These are phyloP conservation scores for Lasiurus borealis DNA, from an alignment of 2,113 vertebrate genomes.

Conservation along the genomic window DNA sequence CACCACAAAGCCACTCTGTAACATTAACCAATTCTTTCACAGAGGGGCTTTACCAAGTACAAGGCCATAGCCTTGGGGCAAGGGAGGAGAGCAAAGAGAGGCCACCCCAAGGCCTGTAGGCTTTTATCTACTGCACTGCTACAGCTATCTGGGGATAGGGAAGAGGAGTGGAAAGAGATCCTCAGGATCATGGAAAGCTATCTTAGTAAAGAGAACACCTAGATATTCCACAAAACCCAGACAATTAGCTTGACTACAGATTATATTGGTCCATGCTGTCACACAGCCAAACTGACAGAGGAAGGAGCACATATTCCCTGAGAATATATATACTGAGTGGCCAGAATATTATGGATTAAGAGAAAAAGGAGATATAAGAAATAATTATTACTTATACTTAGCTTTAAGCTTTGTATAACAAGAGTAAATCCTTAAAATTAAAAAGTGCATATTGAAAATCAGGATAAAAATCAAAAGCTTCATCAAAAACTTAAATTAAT, in stretches of 20 bases:
- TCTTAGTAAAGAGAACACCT: neutral
- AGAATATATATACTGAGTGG: too few species aligned
- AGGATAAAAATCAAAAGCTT: neutral
- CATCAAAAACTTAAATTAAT: neutral
- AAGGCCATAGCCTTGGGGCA: neutral
- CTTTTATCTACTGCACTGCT: neutral
- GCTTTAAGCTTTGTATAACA: neutral
- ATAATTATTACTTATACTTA: neutral
- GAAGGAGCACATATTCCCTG: neutral
- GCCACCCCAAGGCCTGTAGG: neutral
- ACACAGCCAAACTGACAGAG: neutral
- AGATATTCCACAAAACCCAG: neutral
- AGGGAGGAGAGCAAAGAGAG: neutral
- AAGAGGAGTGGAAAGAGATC: neutral
- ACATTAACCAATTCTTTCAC: neutral
- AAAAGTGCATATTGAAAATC: neutral
- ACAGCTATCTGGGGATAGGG: neutral
- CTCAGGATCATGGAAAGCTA: neutral
- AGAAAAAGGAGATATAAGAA: neutral
- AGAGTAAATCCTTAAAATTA: neutral
- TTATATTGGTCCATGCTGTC: neutral
- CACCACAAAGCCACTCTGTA: neutral
- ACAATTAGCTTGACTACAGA: neutral
- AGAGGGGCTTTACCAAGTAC: neutral
- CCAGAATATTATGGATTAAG: too few species aligned